Evolutionary conservation across 1,140 invertebrate genomes (phyloP).

Genomic region (Prorops nasuta): DNA sequence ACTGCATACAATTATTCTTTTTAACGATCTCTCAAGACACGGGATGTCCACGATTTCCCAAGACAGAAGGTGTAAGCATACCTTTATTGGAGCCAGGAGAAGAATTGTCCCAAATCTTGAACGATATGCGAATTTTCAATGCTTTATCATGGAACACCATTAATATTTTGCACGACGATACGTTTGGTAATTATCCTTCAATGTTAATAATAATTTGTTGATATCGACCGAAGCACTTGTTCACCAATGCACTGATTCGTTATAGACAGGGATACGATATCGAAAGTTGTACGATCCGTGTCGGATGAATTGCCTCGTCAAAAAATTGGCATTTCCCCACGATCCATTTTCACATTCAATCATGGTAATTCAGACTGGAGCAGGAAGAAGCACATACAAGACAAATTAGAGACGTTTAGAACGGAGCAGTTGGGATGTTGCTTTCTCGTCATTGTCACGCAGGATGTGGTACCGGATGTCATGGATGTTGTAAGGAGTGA

Average conservation of each 20-base stretch:
- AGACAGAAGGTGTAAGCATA: slow-evolving; percentile 65
- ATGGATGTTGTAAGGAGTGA: slow-evolving; percentile 58
- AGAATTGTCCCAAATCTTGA: slow-evolving; percentile 72
- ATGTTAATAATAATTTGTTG: too few species aligned
- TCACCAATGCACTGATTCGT: background rate
- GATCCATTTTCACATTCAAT: slow-evolving; percentile 61
- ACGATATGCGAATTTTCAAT: slow-evolving; percentile 66
- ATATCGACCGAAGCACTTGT: background rate
- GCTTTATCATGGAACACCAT: slow-evolving; percentile 69
- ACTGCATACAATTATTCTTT: background rate
- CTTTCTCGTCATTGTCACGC: slow-evolving; percentile 46
- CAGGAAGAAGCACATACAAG: slow-evolving; percentile 53
- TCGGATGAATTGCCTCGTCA: slow-evolving; percentile 51
- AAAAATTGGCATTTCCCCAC: slow-evolving; percentile 48
- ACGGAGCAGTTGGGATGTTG: slow-evolving; percentile 42
- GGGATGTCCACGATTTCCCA: slow-evolving; percentile 71
- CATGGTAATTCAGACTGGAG: slow-evolving; percentile 52
- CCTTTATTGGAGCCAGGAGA: slow-evolving; percentile 64
- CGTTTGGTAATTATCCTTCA: slow-evolving; percentile 65
- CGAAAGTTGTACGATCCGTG: slow-evolving; percentile 61
- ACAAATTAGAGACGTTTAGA: slow-evolving; percentile 57
- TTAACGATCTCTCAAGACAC: slow-evolving; percentile 46
- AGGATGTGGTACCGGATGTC: slow-evolving; percentile 57
- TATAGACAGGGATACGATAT: slow-evolving; percentile 63
- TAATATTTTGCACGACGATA: slow-evolving; percentile 69